Evolutionary conservation across 1,140 invertebrate genomes (phyloP), one percentile per base, ranked within the genome.

Genomic region (Musca vetustissima): DNA sequence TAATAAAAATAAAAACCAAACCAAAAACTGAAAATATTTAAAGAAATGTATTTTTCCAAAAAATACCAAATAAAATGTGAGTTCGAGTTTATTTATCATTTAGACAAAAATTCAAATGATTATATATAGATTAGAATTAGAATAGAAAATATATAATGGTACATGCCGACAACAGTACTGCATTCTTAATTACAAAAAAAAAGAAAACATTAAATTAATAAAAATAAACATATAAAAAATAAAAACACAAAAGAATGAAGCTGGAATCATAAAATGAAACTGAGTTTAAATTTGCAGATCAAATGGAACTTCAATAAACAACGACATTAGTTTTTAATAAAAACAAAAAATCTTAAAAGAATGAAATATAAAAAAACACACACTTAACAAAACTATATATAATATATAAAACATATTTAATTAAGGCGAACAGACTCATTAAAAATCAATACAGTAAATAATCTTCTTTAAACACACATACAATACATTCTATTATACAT

Each of bases 281-380:
- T 48, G 15, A 48, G 24, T 15, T 52, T 52, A 69, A 55, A 68
- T 55, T 59, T 43, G 17, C 61, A 69, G 53, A 65, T 65, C 43
- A 61, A 59, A 67, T 76, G 73, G 69, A 72, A 76, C 72, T 71
- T 73, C 66, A 79, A 74, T 74, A 75, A 76, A 80, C 78, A 80
- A 80, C 78, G 76, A 80, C 70, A 78, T 76, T 80, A 80, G 78
- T 50, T 50, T 52, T 50, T 66, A 66, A 47, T 64, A 49, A 47
- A 47, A 64, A 47, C 43, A 47, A 21, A 43, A 64, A 36, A 28
- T 22, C 28, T 19, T 36, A 64, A 47, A 48, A 21, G 47, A 47
- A 32, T n/a, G 14, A 13, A 65, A 25, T 14, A 21, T 13, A 66
- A 66, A 50, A 14, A 66, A 14, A 55, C 36, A n/a, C n/a, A n/a